These are phyloP conservation scores for Flexamia atlantica DNA, from an alignment of 2,888 invertebrate genomes.

Conservation along the genomic window DNA sequence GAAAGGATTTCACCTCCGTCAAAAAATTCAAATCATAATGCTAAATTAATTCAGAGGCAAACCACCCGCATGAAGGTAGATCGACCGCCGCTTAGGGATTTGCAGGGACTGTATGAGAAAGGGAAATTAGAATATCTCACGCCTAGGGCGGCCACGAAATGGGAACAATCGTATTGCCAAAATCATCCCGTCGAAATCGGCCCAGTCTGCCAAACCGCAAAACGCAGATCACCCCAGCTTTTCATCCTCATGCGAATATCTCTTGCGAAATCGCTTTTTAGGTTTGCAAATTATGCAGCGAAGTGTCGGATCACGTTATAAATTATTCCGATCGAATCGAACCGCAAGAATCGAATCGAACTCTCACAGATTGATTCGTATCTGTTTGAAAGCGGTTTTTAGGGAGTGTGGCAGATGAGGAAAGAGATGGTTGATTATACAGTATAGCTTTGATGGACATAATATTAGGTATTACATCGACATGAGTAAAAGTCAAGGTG, in stretches of 20 bases:
- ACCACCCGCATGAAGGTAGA: slow-evolving; percentile 22
- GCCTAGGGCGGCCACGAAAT: slow-evolving; percentile 14
- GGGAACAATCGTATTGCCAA: slow-evolving; percentile 37
- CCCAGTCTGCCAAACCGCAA: slow-evolving; percentile 13
- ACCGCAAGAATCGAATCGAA: slow-evolving; percentile 24
- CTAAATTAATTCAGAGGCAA: not conserved
- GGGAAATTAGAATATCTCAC: slow-evolving; percentile 30
- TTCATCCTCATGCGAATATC: not conserved
- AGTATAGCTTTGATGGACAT: too few species aligned
- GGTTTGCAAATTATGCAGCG: not conserved
- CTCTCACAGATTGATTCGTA: not conserved
- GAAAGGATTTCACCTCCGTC: too few species aligned
- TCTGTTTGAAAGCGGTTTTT: not conserved
- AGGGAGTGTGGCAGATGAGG: not conserved
- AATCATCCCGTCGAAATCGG: slow-evolving; percentile 27
- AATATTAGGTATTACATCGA: too few species aligned
- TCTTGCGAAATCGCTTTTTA: slow-evolving; percentile 1
- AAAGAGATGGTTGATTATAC: too few species aligned
- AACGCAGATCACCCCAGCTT: not conserved
- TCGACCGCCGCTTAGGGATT: slow-evolving; percentile 6
- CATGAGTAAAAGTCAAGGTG: too few species aligned
- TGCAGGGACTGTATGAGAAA: not conserved
- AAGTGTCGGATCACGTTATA: not conserved
- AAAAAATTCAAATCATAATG: not conserved
- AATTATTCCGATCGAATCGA: not conserved